Conservation (phyloP, 2,797 vertebrate genomes). For the Labeo calbasu region DNA sequence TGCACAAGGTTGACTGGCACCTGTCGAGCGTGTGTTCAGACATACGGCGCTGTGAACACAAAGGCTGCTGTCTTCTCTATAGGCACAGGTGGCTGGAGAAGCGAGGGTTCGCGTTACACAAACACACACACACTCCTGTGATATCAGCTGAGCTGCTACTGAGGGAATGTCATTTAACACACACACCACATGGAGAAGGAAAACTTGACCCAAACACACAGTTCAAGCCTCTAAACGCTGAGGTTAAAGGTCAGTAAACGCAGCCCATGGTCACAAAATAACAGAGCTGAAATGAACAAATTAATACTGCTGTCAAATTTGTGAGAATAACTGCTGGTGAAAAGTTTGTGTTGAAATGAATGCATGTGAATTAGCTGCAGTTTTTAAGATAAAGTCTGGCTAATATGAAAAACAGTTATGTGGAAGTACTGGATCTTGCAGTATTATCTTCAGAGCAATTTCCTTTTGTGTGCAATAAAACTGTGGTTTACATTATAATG, state of each 20-base stretch:
- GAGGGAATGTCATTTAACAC: slow-evolving; percentile 18
- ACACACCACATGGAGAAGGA: slow-evolving; percentile 41
- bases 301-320: not conserved
- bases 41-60: slow-evolving; percentile 69
- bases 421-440: no score
- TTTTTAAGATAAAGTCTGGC: not conserved
- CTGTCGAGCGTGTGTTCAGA: slow-evolving; percentile 77
- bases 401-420: no score
- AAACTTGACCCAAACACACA: slow-evolving; percentile 22
- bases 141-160: slow-evolving; percentile 52
- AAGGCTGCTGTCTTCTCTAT: slow-evolving; percentile 75
- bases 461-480: not conserved
- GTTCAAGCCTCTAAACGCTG: slow-evolving; percentile 12
- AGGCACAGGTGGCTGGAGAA: slow-evolving; percentile 78
- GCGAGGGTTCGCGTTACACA: slow-evolving; percentile 61
- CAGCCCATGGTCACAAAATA: not conserved
- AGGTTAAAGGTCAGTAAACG: slow-evolving; percentile 12
- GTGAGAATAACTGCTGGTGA: not conserved
- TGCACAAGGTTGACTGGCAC: slow-evolving; percentile 64
- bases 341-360: not conserved
- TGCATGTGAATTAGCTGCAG: not conserved
- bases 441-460: not conserved
- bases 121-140: slow-evolving; percentile 34
- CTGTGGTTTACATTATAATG: not conserved
- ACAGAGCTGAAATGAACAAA: not conserved